Conservation (phyloP, 2,888 invertebrate genomes). For the Eupithecia inturbata region DNA sequence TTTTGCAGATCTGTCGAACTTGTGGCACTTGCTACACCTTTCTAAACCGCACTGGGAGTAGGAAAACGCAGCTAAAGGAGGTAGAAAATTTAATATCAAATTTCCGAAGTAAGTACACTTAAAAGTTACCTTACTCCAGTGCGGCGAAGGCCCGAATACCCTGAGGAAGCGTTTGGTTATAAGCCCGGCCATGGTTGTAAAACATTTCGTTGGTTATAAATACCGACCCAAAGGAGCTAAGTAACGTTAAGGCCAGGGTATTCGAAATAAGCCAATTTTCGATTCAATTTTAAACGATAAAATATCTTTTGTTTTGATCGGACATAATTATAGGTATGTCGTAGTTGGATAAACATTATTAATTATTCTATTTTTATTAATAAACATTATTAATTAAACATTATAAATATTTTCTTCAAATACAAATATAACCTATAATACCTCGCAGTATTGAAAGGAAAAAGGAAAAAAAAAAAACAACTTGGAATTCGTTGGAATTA, state of each 20-base stretch:
- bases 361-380: no score
- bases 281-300: no score
- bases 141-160: neutral
- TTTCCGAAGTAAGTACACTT: neutral
- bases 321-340: no score
- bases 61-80: neutral
- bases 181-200: neutral
- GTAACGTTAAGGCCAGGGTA: neutral
- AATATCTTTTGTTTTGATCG: no score
- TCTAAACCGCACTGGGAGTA: neutral
- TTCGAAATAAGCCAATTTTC: no score
- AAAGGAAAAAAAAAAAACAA: no score
- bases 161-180: neutral
- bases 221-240: neutral
- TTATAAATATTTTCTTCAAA: no score
- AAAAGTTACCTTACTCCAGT: neutral
- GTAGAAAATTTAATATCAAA: neutral
- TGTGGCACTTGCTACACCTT: neutral
- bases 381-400: no score
- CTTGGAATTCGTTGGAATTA: no score
- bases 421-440: no score
- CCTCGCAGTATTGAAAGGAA: no score
- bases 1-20: neutral
- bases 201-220: conserved; percentile 2
- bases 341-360: no score